Evolutionary conservation across 2,797 vertebrate species (phyloP).

Genomic region (Sandelia bainsii): DNA sequence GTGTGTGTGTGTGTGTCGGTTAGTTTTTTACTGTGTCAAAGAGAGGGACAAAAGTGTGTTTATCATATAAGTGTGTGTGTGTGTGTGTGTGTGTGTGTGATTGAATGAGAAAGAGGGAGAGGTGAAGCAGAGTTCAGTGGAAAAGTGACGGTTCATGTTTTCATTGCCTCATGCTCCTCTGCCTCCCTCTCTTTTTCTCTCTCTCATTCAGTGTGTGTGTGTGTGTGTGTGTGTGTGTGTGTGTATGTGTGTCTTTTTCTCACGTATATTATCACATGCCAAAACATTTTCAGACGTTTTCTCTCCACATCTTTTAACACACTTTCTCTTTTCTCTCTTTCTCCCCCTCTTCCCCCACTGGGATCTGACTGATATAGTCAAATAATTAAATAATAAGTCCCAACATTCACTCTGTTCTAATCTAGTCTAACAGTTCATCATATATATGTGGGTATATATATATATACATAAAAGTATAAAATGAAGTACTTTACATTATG

Average conservation of each 20-base stretch:
- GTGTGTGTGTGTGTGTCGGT: slow-evolving; percentile 34
- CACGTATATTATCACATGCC: slow-evolving; percentile 65
- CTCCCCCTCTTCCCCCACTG: slow-evolving; percentile 30
- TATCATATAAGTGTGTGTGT: slow-evolving; percentile 31
- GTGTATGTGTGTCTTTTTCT: slow-evolving; percentile 41
- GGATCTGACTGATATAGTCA: slow-evolving; percentile 44
- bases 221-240: no score
- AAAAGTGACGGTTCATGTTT: slow-evolving; percentile 75
- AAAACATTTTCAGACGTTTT: slow-evolving; percentile 68
- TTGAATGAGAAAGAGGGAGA: slow-evolving; percentile 36
- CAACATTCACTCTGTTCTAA: background rate
- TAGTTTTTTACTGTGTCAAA: background rate
- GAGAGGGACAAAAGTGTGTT: slow-evolving; percentile 1
- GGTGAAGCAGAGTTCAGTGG: slow-evolving; percentile 77
- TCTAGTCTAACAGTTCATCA: background rate
- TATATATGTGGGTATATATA: no score
- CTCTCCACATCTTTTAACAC: slow-evolving; percentile 52
- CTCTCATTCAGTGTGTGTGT: background rate
- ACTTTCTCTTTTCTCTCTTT: slow-evolving; percentile 2
- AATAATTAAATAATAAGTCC: slow-evolving; percentile 23
- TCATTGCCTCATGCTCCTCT: slow-evolving; percentile 73
- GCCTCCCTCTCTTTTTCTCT: slow-evolving; percentile 6
- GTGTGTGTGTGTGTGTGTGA: slow-evolving; percentile 29
- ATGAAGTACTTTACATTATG: no score
- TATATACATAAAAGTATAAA: no score